Conservation (phyloP, 2,797 vertebrate genomes). For the Tarsius wallacei region DNA sequence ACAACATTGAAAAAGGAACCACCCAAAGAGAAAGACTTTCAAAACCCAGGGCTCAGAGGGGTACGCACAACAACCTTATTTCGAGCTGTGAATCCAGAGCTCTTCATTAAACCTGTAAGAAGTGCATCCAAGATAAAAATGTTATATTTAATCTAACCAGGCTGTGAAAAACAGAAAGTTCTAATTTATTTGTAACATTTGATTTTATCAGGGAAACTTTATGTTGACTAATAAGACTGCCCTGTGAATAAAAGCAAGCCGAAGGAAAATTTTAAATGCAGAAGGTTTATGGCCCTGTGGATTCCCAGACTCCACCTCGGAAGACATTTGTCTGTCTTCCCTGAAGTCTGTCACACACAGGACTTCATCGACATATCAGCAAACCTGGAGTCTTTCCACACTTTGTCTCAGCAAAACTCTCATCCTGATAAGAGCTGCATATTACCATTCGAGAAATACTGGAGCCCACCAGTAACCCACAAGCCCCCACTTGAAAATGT, state of each 20-base stretch:
- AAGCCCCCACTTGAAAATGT: too few species aligned
- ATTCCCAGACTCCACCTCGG: too few species aligned
- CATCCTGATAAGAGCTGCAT: too few species aligned
- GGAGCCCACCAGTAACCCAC: too few species aligned
- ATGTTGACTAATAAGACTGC: conserved; percentile 1
- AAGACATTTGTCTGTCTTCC: too few species aligned
- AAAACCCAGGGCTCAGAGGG: conserved; percentile 93
- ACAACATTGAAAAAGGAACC: conserved; percentile 86
- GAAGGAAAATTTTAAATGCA: conserved; percentile 40
- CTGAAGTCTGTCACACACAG: too few species aligned
- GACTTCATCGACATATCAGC: too few species aligned
- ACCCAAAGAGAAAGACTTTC: conserved; percentile 89
- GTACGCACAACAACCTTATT: conserved; percentile 95
- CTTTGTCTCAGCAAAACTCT: not conserved
- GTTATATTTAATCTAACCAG: conserved; percentile 12
- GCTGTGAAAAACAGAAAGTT: conserved; percentile 12
- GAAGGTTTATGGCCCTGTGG: too few species aligned
- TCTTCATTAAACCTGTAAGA: conserved; percentile 98
- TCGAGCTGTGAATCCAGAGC: conserved; percentile 97
- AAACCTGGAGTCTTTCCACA: too few species aligned
- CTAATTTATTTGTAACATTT: conserved; percentile 42
- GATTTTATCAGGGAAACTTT: conserved; percentile 56
- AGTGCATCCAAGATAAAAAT: not conserved
- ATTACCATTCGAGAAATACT: too few species aligned
- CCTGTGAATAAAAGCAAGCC: conserved; percentile 61